These are phyloP conservation scores for Oncopodura yosiiana DNA, from an alignment of 1,140 invertebrate genomes.

Conservation along the genomic window DNA sequence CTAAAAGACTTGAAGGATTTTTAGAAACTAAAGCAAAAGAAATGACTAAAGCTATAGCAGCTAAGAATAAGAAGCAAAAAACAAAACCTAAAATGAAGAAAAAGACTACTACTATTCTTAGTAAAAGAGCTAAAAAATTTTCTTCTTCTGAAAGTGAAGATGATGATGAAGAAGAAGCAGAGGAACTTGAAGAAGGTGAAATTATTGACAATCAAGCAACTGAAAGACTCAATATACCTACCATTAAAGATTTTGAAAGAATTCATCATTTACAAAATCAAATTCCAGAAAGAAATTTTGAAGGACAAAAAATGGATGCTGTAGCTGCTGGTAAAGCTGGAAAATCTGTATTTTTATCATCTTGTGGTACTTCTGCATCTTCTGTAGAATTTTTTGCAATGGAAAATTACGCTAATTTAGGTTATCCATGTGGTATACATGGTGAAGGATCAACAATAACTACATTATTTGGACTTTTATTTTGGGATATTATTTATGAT, in stretches of 20 bases:
- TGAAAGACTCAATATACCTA: no score
- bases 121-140: background rate
- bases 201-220: no score
- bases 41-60: background rate
- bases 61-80: constrained; percentile 5
- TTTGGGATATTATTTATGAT: constrained; percentile 66
- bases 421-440: constrained; percentile 49
- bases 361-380: constrained; percentile 34
- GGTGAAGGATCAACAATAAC: constrained; percentile 58
- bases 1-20: background rate
- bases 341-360: constrained; percentile 33
- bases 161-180: no score
- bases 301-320: no score
- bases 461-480: constrained; percentile 56
- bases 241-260: no score
- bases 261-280: no score
- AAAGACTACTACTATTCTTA: background rate
- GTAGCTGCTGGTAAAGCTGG: no score
- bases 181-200: no score
- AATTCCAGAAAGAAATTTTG: no score
- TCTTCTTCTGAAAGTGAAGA: background rate
- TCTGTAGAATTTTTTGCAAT: constrained; percentile 47
- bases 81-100: background rate
- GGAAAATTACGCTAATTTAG: constrained; percentile 43
- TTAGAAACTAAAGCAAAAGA: background rate